These are phyloP conservation scores for Ernsta delagoae DNA, from an alignment of 2,888 invertebrate genomes.

Conservation along the genomic window DNA sequence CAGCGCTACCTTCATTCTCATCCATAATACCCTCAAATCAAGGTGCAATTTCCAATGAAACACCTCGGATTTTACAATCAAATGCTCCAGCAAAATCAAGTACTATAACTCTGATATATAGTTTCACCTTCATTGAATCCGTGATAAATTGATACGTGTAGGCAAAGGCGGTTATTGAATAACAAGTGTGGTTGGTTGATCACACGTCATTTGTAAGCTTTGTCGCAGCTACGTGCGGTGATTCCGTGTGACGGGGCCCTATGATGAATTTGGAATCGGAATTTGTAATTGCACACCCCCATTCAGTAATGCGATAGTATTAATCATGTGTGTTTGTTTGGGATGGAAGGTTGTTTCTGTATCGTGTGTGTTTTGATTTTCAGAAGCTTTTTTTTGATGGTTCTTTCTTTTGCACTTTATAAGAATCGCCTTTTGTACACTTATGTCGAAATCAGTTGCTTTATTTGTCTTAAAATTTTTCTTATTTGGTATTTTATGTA, in stretches of 20 bases:
- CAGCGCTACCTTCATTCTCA: background rate
- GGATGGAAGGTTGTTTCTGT: constrained; percentile 16
- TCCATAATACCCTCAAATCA: background rate
- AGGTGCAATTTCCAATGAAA: background rate
- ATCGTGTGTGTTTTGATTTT: background rate
- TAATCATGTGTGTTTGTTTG: constrained; percentile 46
- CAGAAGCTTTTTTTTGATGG: background rate
- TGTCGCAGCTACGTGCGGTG: constrained; percentile 48
- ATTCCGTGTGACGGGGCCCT: constrained; percentile 41
- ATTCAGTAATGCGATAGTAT: constrained; percentile 49
- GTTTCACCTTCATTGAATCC: constrained; percentile 82
- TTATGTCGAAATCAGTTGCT: background rate
- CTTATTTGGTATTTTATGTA: background rate
- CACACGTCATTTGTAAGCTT: constrained; percentile 59
- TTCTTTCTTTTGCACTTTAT: background rate
- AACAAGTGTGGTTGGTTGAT: constrained; percentile 76
- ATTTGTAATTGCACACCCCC: constrained; percentile 54
- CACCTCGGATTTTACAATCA: background rate
- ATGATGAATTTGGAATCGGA: constrained; percentile 55
- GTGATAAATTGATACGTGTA: constrained; percentile 80
- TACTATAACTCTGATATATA: constrained; percentile 75
- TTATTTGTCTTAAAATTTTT: too few species aligned
- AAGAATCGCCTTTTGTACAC: background rate
- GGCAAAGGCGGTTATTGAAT: constrained; percentile 80
- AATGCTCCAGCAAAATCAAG: background rate